Conservation (phyloP, 1,140 invertebrate genomes). For the Drosophila willistoni region DNA sequence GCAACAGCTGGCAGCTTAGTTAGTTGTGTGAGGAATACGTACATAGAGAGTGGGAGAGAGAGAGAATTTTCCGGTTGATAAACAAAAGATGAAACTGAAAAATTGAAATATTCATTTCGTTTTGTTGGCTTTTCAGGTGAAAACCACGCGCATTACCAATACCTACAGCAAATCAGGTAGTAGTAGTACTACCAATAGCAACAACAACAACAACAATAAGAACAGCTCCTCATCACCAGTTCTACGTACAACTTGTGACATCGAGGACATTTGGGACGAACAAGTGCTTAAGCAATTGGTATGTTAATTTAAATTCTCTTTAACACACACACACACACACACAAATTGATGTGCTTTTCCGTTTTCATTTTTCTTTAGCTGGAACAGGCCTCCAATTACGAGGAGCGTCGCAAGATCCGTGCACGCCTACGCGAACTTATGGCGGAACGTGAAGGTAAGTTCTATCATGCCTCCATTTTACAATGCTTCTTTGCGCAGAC, state of each 20-base stretch:
- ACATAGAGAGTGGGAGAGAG: background rate
- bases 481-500: background rate
- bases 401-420: constrained; percentile 91
- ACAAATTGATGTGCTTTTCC: too few relatives aligned
- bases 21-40: too few relatives aligned
- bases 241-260: constrained; percentile 85
- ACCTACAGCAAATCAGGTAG: constrained; percentile 71
- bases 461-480: background rate
- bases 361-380: constrained; percentile 85
- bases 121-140: constrained; percentile 83
- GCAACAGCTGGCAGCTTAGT: constrained; percentile 7
- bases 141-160: constrained; percentile 83
- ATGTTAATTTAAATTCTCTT: constrained; percentile 59
- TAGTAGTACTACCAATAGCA: constrained; percentile 35
- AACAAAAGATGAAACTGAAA: constrained; percentile 44
- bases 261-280: constrained; percentile 90
- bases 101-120: constrained; percentile 12
- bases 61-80: constrained; percentile 67
- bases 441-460: constrained; percentile 90
- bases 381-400: constrained; percentile 93
- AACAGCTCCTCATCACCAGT: constrained; percentile 82
- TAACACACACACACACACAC: too few relatives aligned
- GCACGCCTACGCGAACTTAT: constrained; percentile 89
- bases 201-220: constrained; percentile 46
- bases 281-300: constrained; percentile 88